Conservation (phyloP, 2,888 invertebrate genomes). For the Drosophila paracracens region DNA sequence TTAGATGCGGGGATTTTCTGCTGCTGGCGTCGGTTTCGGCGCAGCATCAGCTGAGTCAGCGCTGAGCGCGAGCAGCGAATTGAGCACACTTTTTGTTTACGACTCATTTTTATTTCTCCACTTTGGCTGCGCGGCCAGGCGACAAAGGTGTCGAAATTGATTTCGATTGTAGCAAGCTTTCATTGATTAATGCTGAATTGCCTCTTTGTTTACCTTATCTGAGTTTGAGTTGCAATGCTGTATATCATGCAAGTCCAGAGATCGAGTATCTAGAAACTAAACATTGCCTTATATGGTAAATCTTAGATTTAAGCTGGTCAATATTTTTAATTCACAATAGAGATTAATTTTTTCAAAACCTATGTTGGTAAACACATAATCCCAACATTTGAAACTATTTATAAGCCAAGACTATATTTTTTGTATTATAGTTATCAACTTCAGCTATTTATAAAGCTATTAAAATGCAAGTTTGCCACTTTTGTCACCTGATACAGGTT, state of each 20-base stretch:
- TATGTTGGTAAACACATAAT: background rate
- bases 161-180: background rate
- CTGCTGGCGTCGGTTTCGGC: slow-evolving; percentile 27
- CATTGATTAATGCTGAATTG: background rate
- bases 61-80: slow-evolving; percentile 23
- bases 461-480: slow-evolving; percentile 3
- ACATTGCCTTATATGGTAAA: background rate
- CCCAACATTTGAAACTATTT: background rate
- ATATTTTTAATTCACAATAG: background rate
- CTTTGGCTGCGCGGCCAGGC: slow-evolving; percentile 34
- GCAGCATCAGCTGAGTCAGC: slow-evolving; percentile 74
- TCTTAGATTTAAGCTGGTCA: background rate
- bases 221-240: background rate
- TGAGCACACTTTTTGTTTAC: slow-evolving; percentile 59
- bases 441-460: background rate
- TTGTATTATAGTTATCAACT: background rate
- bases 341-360: background rate
- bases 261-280: background rate
- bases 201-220: background rate
- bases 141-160: slow-evolving; percentile 39
- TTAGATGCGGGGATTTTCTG: slow-evolving; percentile 40
- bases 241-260: background rate
- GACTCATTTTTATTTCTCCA: slow-evolving; percentile 40
- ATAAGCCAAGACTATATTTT: background rate
- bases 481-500: slow-evolving; percentile 54